Evolutionary conservation across 2,113 vertebrate species (phyloP).

Genomic region (Dascyllus trimaculatus): DNA sequence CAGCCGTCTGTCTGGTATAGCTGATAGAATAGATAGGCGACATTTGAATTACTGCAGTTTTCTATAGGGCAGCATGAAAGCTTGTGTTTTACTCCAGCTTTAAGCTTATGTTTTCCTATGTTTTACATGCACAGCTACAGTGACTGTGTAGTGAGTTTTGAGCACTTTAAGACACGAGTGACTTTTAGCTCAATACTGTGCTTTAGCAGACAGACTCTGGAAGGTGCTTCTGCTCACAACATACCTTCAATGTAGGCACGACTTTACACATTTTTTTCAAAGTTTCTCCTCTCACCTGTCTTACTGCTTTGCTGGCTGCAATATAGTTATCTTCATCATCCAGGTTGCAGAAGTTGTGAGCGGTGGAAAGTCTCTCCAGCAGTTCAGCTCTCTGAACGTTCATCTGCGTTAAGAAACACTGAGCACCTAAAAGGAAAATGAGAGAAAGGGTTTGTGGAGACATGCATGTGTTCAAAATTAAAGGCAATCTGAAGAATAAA

Average conservation of each 20-base stretch:
- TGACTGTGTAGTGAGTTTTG: too few relatives aligned
- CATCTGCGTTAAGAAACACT: constrained; percentile 94
- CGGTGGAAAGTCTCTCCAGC: constrained; percentile 93
- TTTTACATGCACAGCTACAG: background rate
- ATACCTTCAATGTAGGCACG: too few relatives aligned
- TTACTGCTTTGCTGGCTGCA: constrained; percentile 93
- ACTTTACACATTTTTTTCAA: too few relatives aligned
- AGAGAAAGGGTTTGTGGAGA: background rate
- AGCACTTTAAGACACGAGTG: too few relatives aligned
- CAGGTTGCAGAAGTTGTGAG: constrained; percentile 94
- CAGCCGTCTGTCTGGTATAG: too few relatives aligned
- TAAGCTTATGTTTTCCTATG: too few relatives aligned
- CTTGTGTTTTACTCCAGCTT: background rate
- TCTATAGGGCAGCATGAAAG: too few relatives aligned
- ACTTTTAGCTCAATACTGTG: too few relatives aligned
- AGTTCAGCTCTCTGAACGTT: constrained; percentile 92
- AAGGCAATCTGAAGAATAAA: background rate
- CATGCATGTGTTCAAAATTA: background rate
- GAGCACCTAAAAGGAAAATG: constrained; percentile 80
- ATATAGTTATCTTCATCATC: constrained; percentile 93
- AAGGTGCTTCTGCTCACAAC: too few relatives aligned
- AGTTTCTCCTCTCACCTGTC: constrained; percentile 69
- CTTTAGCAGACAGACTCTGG: too few relatives aligned
- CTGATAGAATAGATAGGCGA: too few relatives aligned
- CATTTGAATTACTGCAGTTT: too few relatives aligned